A percentile compares a stretch with the other conserved stretches of the same genome.
Evolutionary conservation across 2,888 invertebrate species (phyloP).

Genomic region (Nemotelus nigrinus): DNA sequence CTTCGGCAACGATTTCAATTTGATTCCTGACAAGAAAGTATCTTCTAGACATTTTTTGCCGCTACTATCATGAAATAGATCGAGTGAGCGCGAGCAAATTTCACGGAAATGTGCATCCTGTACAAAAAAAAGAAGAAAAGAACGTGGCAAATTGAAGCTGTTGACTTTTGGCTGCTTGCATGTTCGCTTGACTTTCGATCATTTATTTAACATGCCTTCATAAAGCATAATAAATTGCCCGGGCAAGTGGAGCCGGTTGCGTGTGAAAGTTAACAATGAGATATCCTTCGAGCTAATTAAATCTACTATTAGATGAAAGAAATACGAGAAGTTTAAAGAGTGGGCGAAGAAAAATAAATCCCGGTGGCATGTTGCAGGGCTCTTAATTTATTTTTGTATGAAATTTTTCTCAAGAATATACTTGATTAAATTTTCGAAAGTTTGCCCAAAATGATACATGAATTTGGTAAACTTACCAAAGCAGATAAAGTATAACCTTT

Average conservation of each 20-base stretch:
- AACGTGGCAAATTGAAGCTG: neutral
- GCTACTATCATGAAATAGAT: too few species aligned
- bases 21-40: too few species aligned
- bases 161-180: neutral
- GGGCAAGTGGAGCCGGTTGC: too few species aligned
- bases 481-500: too few species aligned
- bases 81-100: neutral
- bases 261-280: neutral
- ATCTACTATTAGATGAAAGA: neutral
- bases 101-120: neutral
- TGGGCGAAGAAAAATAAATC: too few species aligned
- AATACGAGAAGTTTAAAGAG: neutral
- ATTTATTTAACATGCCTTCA: slow-evolving; percentile 2
- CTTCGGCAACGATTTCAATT: neutral
- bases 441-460: too few species aligned
- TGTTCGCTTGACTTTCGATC: slow-evolving; percentile 1
- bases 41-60: too few species aligned
- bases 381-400: too few species aligned
- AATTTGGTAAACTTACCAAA: too few species aligned
- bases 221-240: neutral
- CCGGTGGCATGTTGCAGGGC: too few species aligned
- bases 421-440: too few species aligned
- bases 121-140: neutral
- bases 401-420: too few species aligned
- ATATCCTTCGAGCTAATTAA: neutral